Conservation (phyloP, 2,888 invertebrate genomes). For the Frankliniella fusca region DNA sequence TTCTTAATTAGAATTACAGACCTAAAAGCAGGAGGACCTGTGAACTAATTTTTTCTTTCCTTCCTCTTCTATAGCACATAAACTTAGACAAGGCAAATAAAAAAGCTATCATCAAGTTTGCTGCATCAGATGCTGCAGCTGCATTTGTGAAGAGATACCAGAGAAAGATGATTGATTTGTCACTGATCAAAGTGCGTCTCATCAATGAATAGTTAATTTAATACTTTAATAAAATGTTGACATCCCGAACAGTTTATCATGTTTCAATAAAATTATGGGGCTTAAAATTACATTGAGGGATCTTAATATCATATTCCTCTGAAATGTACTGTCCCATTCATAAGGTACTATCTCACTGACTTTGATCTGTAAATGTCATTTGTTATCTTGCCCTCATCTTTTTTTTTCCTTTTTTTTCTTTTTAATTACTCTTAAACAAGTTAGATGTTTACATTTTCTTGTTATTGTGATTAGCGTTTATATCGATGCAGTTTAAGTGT, state of each 20-base stretch:
- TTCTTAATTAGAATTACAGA: neutral
- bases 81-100: conserved; percentile 39
- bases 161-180: conserved; percentile 42
- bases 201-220: conserved; percentile 31
- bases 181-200: conserved; percentile 40
- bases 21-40: too few species aligned
- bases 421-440: neutral
- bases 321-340: too few species aligned
- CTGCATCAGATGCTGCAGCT: conserved; percentile 38
- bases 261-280: too few species aligned
- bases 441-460: neutral
- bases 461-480: neutral
- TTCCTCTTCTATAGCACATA: conserved; percentile 38
- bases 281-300: too few species aligned
- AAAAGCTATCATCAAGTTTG: conserved; percentile 39
- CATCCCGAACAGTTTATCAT: too few species aligned
- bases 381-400: neutral
- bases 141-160: conserved; percentile 41
- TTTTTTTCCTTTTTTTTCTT: neutral
- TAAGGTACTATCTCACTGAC: too few species aligned
- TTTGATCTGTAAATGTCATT: too few species aligned
- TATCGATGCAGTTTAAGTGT: too few species aligned
- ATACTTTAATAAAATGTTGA: too few species aligned
- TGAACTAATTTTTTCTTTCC: too few species aligned
- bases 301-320: too few species aligned